Conservation (phyloP, 1,140 invertebrate species). For the Drosophila sulfurigaster region DNA sequence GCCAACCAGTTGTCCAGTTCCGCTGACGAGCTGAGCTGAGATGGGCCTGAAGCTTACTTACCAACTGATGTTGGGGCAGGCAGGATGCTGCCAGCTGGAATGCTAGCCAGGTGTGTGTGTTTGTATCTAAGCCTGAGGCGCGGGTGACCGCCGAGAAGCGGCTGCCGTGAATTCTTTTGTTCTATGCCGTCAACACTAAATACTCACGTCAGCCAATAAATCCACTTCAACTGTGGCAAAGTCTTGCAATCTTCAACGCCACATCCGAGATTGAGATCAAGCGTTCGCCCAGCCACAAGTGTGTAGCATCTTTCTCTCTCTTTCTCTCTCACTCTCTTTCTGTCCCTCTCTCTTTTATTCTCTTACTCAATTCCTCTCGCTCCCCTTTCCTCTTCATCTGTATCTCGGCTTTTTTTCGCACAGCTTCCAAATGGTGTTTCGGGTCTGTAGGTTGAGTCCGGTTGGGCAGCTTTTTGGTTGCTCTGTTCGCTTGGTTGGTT, state of each 20-base stretch:
- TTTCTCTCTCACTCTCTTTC: not conserved
- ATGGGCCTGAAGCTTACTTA: slow-evolving; percentile 4
- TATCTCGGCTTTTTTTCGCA: slow-evolving; percentile 54
- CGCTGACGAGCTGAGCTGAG: slow-evolving; percentile 1
- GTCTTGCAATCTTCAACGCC: slow-evolving; percentile 58
- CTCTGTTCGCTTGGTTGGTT: not conserved
- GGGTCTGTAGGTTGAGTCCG: slow-evolving; percentile 22
- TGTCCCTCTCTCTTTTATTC: not conserved
- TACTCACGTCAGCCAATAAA: slow-evolving; percentile 85
- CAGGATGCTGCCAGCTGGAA: not conserved
- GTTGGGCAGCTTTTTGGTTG: slow-evolving; percentile 38
- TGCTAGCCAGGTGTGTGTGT: slow-evolving; percentile 25
- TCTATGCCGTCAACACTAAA: slow-evolving; percentile 85
- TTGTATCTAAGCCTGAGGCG: slow-evolving; percentile 20
- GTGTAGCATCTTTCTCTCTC: not conserved
- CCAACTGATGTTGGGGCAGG: not conserved
- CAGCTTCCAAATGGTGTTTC: slow-evolving; percentile 61
- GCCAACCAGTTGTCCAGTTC: not conserved
- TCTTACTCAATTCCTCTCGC: not conserved
- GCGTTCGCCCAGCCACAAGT: slow-evolving; percentile 24
- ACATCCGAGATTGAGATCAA: slow-evolving; percentile 47
- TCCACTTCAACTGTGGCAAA: slow-evolving; percentile 74
- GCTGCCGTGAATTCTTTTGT: slow-evolving; percentile 73
- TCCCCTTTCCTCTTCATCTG: not conserved
- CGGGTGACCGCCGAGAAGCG: slow-evolving; percentile 23